Base-by-base conservation (phyloP, 2,797 vertebrate genomes). In the Tapera naevia region DNA sequence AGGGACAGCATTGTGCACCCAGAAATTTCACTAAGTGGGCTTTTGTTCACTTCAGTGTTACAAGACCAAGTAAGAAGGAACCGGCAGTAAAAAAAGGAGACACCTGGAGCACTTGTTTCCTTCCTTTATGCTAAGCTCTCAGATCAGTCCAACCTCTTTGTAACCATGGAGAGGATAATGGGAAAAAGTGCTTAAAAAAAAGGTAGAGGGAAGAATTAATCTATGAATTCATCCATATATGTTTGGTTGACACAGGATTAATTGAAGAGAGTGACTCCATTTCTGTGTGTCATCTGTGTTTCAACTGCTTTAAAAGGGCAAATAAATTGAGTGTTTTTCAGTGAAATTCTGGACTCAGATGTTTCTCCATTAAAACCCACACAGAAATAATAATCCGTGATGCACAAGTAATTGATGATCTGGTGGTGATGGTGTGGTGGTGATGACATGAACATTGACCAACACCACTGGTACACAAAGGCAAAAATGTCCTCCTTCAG, bases 181-280 rank as follows among this genome's bases (percentile, higher is more conserved):
- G 8, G 25, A 75, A 88, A 71, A 32, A 5, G 17, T 7, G 1
- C 2, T 39, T 27, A 16, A 19, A 28, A 14, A 62, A 25, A 43
- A 10, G 9, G 7, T 1, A 0, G 0, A 0, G 6, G 11, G 4
- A 23, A 5, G 5, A 9, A 45, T 17, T 35, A 64, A 57, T 32
- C 27, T 54, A 66, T 17, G 21, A 25, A 24, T 18, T 8, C 9
- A 50, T 2, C 2, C 7, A 5, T 24, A 6, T 28, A 9, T 30
- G 7, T 64, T 57, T 57, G 4, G 4, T 43, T 32, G 17, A 65
- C 80, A 76, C 16, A 60, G 50, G 25, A 43, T 71, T 74, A 3
- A 9, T 15, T 74, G 10, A 8, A 56, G 33, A 50, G 16, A 65
- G 28, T 57, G 25, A 28, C 37, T 48, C 10, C 11, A 25, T 24